These are phyloP conservation scores for Philantomba maxwellii DNA, from an alignment of 2,113 vertebrate genomes.

Conservation along the genomic window DNA sequence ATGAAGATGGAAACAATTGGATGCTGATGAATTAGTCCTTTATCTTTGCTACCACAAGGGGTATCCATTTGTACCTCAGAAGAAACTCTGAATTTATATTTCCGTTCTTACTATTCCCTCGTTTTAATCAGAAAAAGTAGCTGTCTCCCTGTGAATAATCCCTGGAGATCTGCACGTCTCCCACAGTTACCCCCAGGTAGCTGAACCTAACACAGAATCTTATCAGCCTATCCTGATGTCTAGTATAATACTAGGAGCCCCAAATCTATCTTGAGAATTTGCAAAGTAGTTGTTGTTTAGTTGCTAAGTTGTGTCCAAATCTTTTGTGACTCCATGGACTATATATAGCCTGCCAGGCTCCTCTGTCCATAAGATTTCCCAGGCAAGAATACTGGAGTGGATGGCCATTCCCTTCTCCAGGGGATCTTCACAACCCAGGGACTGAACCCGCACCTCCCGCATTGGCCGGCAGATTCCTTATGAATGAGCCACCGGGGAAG, in stretches of 20 bases:
- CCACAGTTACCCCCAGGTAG: neutral
- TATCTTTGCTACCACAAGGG: neutral
- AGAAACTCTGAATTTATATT: slow-evolving; percentile 23
- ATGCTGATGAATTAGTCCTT: neutral
- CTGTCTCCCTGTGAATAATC: neutral
- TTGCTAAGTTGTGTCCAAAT: neutral
- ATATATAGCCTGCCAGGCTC: neutral
- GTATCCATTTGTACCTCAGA: neutral
- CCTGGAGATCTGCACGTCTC: neutral
- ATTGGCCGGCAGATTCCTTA: neutral
- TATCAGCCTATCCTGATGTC: neutral
- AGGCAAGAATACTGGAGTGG: neutral
- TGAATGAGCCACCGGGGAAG: neutral
- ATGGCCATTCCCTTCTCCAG: neutral
- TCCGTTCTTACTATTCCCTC: neutral
- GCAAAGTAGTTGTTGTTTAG: neutral
- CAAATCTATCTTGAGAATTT: neutral
- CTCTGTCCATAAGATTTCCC: neutral
- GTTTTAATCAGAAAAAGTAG: neutral
- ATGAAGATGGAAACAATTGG: neutral
- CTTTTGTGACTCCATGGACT: neutral
- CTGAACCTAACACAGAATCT: neutral
- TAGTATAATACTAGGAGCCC: neutral
- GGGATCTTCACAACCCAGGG: neutral
- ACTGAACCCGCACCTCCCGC: neutral